Conservation (phyloP, 2,888 invertebrate species). For the Drosophila koepferae region DNA sequence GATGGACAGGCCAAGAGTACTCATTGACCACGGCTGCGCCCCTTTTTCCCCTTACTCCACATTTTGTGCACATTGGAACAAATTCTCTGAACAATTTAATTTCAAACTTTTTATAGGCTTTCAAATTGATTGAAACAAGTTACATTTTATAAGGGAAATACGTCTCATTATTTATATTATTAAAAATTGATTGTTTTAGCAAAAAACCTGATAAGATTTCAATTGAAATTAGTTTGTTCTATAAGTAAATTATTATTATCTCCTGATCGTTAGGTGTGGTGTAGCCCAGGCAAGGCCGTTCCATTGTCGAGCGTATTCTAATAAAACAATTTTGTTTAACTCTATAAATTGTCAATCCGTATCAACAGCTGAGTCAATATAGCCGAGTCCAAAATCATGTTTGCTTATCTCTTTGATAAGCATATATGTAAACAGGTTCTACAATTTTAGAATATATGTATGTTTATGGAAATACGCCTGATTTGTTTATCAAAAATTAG, state of each 20-base stretch:
- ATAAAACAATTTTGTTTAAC: neutral
- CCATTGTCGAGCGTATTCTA: neutral
- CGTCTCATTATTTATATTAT: neutral
- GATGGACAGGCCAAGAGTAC: constrained; percentile 55
- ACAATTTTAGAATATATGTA: neutral
- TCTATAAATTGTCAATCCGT: neutral
- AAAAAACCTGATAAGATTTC: neutral
- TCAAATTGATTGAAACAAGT: neutral
- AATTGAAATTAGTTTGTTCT: neutral
- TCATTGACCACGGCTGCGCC: constrained; percentile 8
- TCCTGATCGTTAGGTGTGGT: neutral
- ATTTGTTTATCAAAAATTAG: neutral
- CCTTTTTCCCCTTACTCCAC: constrained; percentile 13
- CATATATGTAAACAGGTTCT: neutral
- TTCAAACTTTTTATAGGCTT: constrained; percentile 33
- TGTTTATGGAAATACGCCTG: neutral
- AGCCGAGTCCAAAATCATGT: neutral
- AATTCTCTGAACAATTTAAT: constrained; percentile 61
- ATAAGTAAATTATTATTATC: neutral
- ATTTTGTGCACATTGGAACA: constrained; percentile 59
- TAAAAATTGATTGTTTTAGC: neutral
- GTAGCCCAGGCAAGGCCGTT: neutral
- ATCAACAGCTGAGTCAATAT: constrained; percentile 8
- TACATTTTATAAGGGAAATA: neutral
- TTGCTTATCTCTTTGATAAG: neutral